Percentiles rank a stretch among this genome's conserved stretches.
Conservation (phyloP, 2,113 vertebrate genomes). For the Ciconia stormi region DNA sequence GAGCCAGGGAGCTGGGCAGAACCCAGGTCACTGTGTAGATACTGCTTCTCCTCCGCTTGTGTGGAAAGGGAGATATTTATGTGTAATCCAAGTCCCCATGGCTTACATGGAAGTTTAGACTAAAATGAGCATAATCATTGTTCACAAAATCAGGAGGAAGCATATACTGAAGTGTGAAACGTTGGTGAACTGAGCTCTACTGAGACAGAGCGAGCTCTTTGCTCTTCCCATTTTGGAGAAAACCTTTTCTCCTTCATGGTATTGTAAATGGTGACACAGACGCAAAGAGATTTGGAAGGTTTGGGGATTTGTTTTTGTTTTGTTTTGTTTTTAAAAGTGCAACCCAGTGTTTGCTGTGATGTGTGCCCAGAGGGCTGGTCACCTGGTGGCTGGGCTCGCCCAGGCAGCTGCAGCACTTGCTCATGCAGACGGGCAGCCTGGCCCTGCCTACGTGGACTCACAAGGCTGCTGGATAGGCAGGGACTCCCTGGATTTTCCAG, state of each 20-base stretch:
- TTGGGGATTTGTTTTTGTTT: background rate
- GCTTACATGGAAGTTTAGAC: background rate
- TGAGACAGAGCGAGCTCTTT: background rate
- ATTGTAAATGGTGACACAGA: background rate
- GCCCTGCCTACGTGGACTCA: background rate
- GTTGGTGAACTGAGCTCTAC: background rate
- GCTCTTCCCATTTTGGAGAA: background rate
- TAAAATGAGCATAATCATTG: background rate
- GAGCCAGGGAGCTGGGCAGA: background rate
- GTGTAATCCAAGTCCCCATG: background rate
- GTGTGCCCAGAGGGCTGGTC: background rate
- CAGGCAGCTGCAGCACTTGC: background rate
- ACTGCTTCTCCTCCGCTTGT: background rate
- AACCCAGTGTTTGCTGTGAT: background rate
- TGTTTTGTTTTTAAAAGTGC: background rate
- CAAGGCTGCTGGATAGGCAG: background rate
- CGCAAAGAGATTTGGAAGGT: background rate
- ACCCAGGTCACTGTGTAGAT: background rate
- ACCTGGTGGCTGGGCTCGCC: background rate
- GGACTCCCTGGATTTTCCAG: background rate
- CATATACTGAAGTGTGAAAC: background rate
- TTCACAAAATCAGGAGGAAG: background rate
- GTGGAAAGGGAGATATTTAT: background rate
- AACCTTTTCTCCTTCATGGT: background rate
- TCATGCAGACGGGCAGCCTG: background rate